Evolutionary conservation across 1,140 invertebrate genomes (phyloP).

Genomic region (Lepidotrigona ventralis): DNA sequence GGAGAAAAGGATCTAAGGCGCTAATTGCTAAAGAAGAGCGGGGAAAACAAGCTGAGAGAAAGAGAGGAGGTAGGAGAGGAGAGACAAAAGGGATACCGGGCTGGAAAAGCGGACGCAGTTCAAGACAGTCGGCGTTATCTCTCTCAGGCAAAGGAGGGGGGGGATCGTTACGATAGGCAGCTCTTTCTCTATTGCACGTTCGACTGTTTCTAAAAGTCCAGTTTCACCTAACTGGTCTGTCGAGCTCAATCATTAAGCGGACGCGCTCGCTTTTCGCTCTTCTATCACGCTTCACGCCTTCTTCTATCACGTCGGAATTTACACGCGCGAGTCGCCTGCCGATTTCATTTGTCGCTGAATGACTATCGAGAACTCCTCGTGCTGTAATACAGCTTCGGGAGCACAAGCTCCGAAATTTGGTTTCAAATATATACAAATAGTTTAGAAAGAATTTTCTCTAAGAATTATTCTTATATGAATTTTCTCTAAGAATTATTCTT

Average conservation of each 20-base stretch:
- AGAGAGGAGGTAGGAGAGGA: constrained; percentile 33
- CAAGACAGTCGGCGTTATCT: constrained; percentile 53
- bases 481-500: too few species aligned
- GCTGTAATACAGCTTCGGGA: too few species aligned
- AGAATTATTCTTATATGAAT: too few species aligned
- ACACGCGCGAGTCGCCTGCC: neutral
- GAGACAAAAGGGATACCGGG: neutral
- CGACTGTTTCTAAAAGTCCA: neutral
- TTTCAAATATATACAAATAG: too few species aligned
- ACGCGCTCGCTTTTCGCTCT: neutral
- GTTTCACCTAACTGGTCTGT: neutral
- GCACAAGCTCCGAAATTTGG: too few species aligned
- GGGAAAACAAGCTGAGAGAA: neutral
- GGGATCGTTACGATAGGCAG: constrained; percentile 29
- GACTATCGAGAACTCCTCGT: too few species aligned
- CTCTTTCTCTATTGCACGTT: neutral
- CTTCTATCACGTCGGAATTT: neutral
- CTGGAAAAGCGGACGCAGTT: constrained; percentile 24
- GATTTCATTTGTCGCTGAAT: constrained; percentile 9
- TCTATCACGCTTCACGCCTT: constrained; percentile 2
- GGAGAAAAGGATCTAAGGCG: neutral
- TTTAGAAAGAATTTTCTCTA: too few species aligned
- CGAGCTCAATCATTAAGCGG: constrained; percentile 16
- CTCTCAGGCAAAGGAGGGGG: neutral
- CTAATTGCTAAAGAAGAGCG: neutral